Evolutionary conservation across 2,113 vertebrate species (phyloP), one percentile per base, ranked within the genome.

Genomic region (Axis porcinus): DNA sequence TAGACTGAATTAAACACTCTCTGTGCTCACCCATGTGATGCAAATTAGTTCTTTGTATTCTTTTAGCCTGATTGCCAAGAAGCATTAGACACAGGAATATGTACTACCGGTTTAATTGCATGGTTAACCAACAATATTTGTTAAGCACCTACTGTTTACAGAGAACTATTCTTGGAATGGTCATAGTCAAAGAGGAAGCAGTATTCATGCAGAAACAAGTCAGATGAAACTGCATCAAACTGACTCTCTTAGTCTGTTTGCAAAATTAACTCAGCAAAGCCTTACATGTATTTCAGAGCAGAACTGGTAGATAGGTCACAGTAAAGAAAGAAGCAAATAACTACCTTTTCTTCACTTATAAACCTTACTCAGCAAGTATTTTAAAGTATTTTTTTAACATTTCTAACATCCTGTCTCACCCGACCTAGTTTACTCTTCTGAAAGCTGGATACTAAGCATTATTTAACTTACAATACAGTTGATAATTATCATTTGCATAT

Each of bases 41-140:
- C 85, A 97, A 98, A 98, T 97, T 86, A 98, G 89, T 85, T 96
- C 74, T 95, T 81, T 98, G 86, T 89, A 87, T 94, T 97, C 28
- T 55, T 81, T 86, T 84, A 91, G 79, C 92, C 57, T 91, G 28
- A 96, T 95, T 92, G 27, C 79, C 81, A 88, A 94, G 86, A 86
- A 94, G 47, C 52, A 90, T 15, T 82, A 96, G 64, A 93, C 64
- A 92, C 54, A 89, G 43, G n/a, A 91, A 70, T 93, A 64, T 81
- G 52, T 54, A 43, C 55, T 93, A 76, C 55, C 43, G 67, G 81
- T 95, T 93, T 96, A 94, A 97, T 87, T 81, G 45, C 27, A 60
- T n/a, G 95, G 40, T 86, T 91, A 93, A n/a, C 81, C 11, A 96
- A 81, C 58, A 86, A 57, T 84, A 96, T 90, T 96, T 97, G 95